A percentile compares a stretch with the other conserved stretches of the same genome.
Evolutionary conservation across 2,113 vertebrate species (phyloP).

Genomic region (Rallus limicola): DNA sequence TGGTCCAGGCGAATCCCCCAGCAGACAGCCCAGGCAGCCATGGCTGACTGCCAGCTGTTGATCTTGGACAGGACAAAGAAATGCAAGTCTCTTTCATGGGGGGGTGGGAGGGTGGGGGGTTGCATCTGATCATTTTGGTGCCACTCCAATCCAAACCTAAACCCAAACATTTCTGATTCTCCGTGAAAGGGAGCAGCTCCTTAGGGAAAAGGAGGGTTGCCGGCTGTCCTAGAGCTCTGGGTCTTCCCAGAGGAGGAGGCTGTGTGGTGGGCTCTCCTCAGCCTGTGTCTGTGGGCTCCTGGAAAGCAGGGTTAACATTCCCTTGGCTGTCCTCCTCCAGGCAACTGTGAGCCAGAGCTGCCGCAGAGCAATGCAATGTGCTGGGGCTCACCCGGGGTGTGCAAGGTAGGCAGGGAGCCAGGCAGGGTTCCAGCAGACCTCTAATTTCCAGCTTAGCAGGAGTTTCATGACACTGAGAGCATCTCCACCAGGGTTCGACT

Average conservation of each 20-base stretch:
- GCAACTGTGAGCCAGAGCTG: background rate
- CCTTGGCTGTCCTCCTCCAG: background rate
- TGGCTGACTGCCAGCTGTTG: background rate
- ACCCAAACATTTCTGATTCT: background rate
- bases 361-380: accelerated
- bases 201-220: background rate
- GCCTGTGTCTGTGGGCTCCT: background rate
- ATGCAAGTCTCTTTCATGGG: background rate
- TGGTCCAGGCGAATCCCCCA: background rate
- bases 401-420: background rate
- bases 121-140: background rate
- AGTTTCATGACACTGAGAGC: accelerated
- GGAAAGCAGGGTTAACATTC: background rate
- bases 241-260: background rate
- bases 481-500: background rate
- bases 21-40: background rate
- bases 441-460: background rate
- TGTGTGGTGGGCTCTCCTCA: background rate
- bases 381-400: accelerated
- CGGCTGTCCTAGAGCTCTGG: background rate
- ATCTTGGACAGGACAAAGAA: background rate
- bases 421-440: background rate
- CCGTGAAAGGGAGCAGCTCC: background rate
- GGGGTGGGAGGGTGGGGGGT: background rate
- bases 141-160: conserved; percentile 6